phyloP scores from a whole-genome alignment of 2,113 vertebrate genomes.

The Grallaria varia region DNA sequence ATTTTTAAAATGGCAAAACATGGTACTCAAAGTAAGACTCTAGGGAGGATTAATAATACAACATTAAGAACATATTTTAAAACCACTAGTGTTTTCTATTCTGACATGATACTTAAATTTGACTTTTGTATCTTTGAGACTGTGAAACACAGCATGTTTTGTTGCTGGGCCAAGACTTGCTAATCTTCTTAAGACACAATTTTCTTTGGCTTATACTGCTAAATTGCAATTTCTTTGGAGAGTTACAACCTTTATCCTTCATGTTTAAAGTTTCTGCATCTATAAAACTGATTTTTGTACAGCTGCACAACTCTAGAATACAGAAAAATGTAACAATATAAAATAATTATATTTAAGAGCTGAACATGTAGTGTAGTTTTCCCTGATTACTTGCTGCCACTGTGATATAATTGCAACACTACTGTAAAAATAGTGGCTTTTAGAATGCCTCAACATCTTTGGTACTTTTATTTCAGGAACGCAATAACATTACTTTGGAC shows the following conservation, averaged over 20 bases:
- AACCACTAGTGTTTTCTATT: neutral
- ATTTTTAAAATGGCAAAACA: neutral
- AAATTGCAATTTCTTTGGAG: neutral
- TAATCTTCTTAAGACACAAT: neutral
- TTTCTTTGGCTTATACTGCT: neutral
- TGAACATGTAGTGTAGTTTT: neutral
- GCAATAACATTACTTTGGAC: slow-evolving; percentile 92
- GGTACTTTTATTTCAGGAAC: slow-evolving; percentile 76
- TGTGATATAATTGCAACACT: neutral
- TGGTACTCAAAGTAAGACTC: neutral
- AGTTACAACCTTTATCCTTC: neutral
- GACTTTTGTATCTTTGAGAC: neutral
- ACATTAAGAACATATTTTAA: neutral
- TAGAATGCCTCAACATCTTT: neutral
- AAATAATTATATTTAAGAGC: neutral
- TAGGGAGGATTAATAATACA: neutral
- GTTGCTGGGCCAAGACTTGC: neutral
- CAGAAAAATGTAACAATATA: neutral
- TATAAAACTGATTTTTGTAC: neutral
- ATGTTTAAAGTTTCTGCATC: neutral
- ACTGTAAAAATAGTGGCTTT: neutral
- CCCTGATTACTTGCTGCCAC: neutral
- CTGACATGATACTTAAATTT: neutral
- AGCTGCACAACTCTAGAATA: neutral
- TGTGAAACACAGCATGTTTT: neutral